phyloP scores from a whole-genome alignment of 23 tunicate genomes.

The Trididemnum clinides region DNA sequence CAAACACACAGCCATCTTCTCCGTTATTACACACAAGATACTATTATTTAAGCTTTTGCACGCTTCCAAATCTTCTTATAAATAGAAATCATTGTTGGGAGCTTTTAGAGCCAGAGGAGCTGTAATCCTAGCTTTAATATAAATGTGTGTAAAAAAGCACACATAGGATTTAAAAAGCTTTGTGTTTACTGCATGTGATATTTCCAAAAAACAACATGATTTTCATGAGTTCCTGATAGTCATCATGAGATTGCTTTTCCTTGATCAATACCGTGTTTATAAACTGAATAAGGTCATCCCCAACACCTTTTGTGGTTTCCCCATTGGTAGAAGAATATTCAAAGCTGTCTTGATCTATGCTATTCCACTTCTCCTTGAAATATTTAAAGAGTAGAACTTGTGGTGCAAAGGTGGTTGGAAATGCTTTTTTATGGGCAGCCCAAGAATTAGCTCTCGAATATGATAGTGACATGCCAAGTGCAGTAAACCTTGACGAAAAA shows the following conservation, averaged over 20 bases:
- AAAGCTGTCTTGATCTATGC: neutral
- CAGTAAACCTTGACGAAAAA: neutral
- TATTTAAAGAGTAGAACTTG: neutral
- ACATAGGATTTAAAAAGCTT: no score
- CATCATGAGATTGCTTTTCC: neutral
- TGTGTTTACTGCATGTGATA: no score
- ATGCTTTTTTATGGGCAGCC: constrained; percentile 8
- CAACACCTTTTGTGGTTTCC: neutral
- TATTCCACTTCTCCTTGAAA: neutral
- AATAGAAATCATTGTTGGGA: no score
- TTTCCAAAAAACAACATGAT: neutral
- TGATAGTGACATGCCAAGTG: no score
- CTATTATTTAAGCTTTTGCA: no score
- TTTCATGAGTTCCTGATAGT: neutral
- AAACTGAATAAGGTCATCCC: neutral
- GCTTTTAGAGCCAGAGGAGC: no score
- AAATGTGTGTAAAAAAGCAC: no score
- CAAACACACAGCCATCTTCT: no score
- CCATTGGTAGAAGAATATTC: constrained; percentile 11
- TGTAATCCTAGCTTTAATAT: no score
- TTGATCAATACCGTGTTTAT: neutral
- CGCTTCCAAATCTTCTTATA: no score
- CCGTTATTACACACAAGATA: no score
- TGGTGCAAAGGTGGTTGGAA: constrained; percentile 13
- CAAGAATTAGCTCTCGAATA: neutral